Evolutionary conservation across 2,888 invertebrate genomes (phyloP).

Genomic region (Protonemura montana): DNA sequence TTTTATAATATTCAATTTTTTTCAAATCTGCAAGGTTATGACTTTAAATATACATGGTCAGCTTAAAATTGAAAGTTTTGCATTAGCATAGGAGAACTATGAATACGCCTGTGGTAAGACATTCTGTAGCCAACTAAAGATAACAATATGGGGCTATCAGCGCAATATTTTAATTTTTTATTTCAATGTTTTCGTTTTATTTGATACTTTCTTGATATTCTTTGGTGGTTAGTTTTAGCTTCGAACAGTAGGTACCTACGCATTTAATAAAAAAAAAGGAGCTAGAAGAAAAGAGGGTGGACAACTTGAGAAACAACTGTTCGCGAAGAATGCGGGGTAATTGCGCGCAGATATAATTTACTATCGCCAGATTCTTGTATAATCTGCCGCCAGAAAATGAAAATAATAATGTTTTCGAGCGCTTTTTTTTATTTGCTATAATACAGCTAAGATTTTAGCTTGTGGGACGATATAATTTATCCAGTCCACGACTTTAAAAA

Average conservation of each 20-base stretch:
- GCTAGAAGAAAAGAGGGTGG: neutral
- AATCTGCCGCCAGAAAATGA: neutral
- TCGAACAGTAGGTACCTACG: neutral
- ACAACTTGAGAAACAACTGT: neutral
- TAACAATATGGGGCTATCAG: no score
- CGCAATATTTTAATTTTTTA: neutral
- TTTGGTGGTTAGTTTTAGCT: no score
- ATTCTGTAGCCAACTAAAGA: no score
- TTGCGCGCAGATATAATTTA: neutral
- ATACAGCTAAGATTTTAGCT: neutral
- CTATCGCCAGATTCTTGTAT: neutral
- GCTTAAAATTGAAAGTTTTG: no score
- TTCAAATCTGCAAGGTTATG: no score
- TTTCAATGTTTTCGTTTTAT: neutral
- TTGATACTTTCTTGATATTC: no score
- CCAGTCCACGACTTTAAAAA: constrained; percentile 27
- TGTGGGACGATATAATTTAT: constrained; percentile 24
- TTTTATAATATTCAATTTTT: no score
- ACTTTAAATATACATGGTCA: no score
- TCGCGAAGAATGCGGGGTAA: neutral
- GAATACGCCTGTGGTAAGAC: no score
- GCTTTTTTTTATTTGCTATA: constrained; percentile 2
- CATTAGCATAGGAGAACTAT: no score
- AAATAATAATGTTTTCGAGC: neutral
- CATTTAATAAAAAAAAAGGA: neutral